Percentiles rank a stretch among this genome's conserved stretches.
phyloP scores from a whole-genome alignment of 2,888 invertebrate species.

The Drosophila aldrichi region DNA sequence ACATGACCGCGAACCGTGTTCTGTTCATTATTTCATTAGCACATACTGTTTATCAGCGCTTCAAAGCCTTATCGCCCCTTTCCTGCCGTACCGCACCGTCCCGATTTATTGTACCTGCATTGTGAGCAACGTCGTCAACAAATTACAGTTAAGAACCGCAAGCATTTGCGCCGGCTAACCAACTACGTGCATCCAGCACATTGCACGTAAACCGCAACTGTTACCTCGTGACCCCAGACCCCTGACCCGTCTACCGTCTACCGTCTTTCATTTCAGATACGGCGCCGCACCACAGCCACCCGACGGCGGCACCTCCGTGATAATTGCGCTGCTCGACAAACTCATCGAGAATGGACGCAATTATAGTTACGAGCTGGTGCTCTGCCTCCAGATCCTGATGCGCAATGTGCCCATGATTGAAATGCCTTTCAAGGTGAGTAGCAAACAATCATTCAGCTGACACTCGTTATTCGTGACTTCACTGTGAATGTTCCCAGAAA shows the following conservation, averaged over 20 bases:
- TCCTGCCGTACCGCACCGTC: slow-evolving; percentile 2
- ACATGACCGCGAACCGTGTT: slow-evolving; percentile 64
- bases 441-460: neutral
- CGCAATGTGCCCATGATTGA: slow-evolving; percentile 88
- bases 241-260: slow-evolving; percentile 51
- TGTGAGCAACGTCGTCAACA: slow-evolving; percentile 56
- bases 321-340: slow-evolving; percentile 89
- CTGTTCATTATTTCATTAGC: slow-evolving; percentile 78
- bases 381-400: slow-evolving; percentile 89
- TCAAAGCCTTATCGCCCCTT: slow-evolving; percentile 62
- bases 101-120: neutral
- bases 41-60: slow-evolving; percentile 66
- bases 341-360: slow-evolving; percentile 88
- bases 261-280: slow-evolving; percentile 85
- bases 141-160: slow-evolving; percentile 65
- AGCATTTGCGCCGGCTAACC: slow-evolving; percentile 59
- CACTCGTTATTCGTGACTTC: no score
- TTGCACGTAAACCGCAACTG: slow-evolving; percentile 53
- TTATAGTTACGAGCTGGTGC: slow-evolving; percentile 90
- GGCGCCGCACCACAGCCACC: slow-evolving; percentile 88
- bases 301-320: slow-evolving; percentile 87
- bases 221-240: slow-evolving; percentile 28
- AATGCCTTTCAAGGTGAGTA: slow-evolving; percentile 85
- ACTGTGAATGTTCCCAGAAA: neutral
- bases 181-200: slow-evolving; percentile 63